A percentile compares a stretch with the other conserved stretches of the same genome.
phyloP scores from a whole-genome alignment of 2,113 vertebrate species.

The Equus quagga region DNA sequence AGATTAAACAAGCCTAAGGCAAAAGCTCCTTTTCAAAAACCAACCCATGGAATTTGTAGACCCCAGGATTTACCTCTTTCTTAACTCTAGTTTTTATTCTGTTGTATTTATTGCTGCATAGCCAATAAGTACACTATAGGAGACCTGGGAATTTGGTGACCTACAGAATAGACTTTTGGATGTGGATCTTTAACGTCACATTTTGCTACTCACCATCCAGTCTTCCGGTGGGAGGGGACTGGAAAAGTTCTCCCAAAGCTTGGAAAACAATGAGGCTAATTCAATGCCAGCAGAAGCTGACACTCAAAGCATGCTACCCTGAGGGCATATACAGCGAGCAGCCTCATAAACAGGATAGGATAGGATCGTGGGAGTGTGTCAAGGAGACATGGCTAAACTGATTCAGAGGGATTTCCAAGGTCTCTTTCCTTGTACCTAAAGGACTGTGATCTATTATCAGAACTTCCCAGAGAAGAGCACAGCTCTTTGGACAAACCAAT shows the following conservation, averaged over 20 bases:
- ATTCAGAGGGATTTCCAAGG: background rate
- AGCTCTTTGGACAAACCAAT: slow-evolving; percentile 6
- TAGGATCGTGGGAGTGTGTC: background rate
- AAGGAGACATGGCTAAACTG: background rate
- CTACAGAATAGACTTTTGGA: background rate
- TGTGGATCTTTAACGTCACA: slow-evolving; percentile 47
- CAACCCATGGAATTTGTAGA: background rate
- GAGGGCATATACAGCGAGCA: background rate
- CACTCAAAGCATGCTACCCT: slow-evolving; percentile 28
- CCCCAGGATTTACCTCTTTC: background rate
- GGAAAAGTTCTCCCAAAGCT: slow-evolving; percentile 51
- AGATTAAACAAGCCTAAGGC: background rate
- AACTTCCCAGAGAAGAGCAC: background rate
- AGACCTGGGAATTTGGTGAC: background rate
- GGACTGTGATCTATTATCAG: background rate
- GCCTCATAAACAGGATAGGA: background rate
- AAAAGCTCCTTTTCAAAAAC: background rate
- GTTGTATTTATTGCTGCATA: background rate
- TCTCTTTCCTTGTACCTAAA: slow-evolving; percentile 11
- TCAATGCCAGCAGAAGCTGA: background rate
- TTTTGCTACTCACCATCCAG: slow-evolving; percentile 6
- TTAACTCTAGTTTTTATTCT: background rate
- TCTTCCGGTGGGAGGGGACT: background rate
- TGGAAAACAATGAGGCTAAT: slow-evolving; percentile 62
- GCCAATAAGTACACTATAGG: background rate